These are phyloP conservation scores for Halcyon senegalensis DNA, from an alignment of 2,113 vertebrate genomes.

Conservation along the genomic window DNA sequence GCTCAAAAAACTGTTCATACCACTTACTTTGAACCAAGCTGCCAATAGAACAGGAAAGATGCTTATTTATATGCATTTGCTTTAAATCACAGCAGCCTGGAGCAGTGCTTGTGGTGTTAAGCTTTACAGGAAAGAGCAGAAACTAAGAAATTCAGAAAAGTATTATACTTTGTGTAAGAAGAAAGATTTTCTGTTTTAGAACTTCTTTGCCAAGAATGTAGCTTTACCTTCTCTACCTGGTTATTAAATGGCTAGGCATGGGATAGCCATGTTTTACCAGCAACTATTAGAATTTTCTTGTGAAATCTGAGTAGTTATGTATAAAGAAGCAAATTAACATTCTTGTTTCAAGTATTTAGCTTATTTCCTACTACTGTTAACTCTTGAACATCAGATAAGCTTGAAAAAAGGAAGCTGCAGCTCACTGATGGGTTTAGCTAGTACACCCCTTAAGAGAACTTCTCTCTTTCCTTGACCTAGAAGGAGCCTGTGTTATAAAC, in stretches of 20 bases:
- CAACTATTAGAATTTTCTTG: neutral
- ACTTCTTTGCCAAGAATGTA: neutral
- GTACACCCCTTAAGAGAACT: neutral
- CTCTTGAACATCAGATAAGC: neutral
- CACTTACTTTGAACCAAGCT: neutral
- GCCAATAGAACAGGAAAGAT: neutral
- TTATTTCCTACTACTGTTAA: neutral
- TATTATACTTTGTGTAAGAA: neutral
- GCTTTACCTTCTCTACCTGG: neutral
- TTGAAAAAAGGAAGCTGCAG: neutral
- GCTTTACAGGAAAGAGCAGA: neutral
- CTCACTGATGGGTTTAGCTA: neutral
- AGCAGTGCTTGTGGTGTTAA: neutral
- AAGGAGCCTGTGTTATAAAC: neutral
- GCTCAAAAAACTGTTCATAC: neutral
- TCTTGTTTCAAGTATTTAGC: neutral
- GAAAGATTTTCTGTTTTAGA: neutral
- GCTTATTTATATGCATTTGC: neutral
- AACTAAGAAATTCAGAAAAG: neutral
- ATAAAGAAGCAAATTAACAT: neutral
- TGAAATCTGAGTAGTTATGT: neutral
- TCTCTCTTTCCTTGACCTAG: neutral
- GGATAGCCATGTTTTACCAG: neutral
- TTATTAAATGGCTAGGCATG: neutral
- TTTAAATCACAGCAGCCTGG: neutral